A percentile compares a stretch with the other conserved stretches of the same genome.
Evolutionary conservation across 2,888 invertebrate genomes (phyloP).

Genomic region (Phytoseiulus persimilis): DNA sequence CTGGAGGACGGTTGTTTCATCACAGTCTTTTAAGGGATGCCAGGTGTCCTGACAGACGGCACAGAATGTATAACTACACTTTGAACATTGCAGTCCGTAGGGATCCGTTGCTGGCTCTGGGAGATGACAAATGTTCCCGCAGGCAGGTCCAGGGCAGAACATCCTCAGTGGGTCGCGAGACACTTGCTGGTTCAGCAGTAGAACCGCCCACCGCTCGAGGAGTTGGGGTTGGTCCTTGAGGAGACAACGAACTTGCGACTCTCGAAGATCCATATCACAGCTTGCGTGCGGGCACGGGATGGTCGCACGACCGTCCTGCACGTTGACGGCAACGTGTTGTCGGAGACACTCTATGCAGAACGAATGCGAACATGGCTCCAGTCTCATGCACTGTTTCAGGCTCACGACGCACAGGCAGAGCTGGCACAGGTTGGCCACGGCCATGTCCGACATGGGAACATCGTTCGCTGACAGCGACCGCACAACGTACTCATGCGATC

Average conservation of each 20-base stretch:
- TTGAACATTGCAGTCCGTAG: slow-evolving; percentile 38
- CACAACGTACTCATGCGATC: slow-evolving; percentile 9
- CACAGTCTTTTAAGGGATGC: slow-evolving; percentile 34
- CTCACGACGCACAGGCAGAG: slow-evolving; percentile 27
- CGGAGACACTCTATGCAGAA: slow-evolving; percentile 17
- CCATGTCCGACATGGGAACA: slow-evolving; percentile 22
- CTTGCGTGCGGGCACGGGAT: slow-evolving; percentile 15
- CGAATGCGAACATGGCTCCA: slow-evolving; percentile 30
- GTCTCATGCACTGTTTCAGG: slow-evolving; percentile 17
- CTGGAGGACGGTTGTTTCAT: slow-evolving; percentile 31
- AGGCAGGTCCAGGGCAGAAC: slow-evolving; percentile 26
- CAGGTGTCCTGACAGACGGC: slow-evolving; percentile 36
- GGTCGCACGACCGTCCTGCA: slow-evolving; percentile 18
- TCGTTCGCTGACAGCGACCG: slow-evolving; percentile 32
- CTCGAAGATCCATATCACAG: slow-evolving; percentile 36
- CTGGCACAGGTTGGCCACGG: slow-evolving; percentile 37
- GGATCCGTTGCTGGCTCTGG: slow-evolving; percentile 21
- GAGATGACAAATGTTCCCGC: slow-evolving; percentile 21
- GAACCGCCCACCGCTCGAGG: slow-evolving; percentile 17
- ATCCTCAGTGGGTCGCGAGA: slow-evolving; percentile 18
- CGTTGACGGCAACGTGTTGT: slow-evolving; percentile 25
- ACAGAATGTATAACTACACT: slow-evolving; percentile 26
- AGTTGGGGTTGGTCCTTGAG: slow-evolving; percentile 27
- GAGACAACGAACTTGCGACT: neutral
- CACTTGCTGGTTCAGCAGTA: slow-evolving; percentile 16